Conservation (phyloP, 2,888 invertebrate genomes). For the Heteromyza rotundicornis region DNA sequence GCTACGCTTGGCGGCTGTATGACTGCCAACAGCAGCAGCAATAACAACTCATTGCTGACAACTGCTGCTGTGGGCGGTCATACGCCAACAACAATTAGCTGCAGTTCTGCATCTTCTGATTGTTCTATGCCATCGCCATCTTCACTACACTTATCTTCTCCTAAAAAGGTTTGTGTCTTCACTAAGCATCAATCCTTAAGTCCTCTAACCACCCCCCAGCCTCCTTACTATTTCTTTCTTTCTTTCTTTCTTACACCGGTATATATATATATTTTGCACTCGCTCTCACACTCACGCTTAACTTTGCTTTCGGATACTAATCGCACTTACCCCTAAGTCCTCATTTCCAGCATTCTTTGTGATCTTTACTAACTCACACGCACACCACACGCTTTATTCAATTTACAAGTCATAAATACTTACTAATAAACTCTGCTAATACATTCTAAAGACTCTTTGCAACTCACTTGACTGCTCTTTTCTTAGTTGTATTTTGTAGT, state of each 20-base stretch:
- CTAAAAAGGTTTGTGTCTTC: conserved; percentile 63
- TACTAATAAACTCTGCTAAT: too few relatives aligned
- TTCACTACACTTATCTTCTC: conserved; percentile 63
- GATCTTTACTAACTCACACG: too few relatives aligned
- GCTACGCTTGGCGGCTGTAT: conserved; percentile 10
- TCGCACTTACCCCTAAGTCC: conserved; percentile 1
- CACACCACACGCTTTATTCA: too few relatives aligned
- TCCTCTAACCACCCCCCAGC: background rate
- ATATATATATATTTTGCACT: conserved; percentile 7
- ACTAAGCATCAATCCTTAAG: conserved; percentile 28
- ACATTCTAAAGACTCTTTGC: too few relatives aligned
- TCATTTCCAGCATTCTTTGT: background rate
- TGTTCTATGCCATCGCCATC: conserved; percentile 63
- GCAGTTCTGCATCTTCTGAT: conserved; percentile 63
- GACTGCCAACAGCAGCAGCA: conserved; percentile 22
- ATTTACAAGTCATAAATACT: too few relatives aligned
- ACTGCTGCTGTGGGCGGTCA: conserved; percentile 9
- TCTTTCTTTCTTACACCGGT: background rate
- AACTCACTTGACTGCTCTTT: too few relatives aligned
- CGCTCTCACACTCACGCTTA: conserved; percentile 7
- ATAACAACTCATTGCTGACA: conserved; percentile 10
- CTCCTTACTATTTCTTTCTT: conserved; percentile 16
- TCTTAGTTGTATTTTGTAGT: too few relatives aligned
- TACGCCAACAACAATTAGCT: conserved; percentile 54
- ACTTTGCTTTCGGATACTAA: too few relatives aligned